Evolutionary conservation across 2,888 invertebrate species (phyloP).

Genomic region (Suillia variegata): DNA sequence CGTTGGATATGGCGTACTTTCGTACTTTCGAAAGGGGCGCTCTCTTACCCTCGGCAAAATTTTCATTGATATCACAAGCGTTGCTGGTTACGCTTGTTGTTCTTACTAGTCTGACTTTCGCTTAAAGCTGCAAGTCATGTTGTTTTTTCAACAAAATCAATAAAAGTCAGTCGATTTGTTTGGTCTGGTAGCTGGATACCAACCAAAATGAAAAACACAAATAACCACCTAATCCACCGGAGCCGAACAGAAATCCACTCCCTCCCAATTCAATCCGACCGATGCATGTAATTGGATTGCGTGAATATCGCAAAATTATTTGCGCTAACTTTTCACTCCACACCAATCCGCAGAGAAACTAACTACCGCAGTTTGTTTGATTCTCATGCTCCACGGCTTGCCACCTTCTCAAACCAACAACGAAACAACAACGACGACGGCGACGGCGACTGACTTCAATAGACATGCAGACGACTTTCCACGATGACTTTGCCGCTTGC

Average conservation of each 20-base stretch:
- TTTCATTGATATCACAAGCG: not conserved
- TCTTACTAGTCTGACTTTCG: not conserved
- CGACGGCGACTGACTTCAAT: not conserved
- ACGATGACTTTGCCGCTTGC: not conserved
- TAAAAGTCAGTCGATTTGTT: not conserved
- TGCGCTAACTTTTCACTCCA: not conserved
- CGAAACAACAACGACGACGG: not conserved
- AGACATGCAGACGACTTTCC: too few species aligned
- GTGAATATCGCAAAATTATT: constrained; percentile 7
- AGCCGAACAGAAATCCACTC: not conserved
- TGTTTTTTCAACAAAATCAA: not conserved
- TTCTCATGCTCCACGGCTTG: not conserved
- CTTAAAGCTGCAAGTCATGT: not conserved
- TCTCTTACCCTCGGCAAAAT: too few species aligned
- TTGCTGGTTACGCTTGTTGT: not conserved
- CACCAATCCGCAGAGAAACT: too few species aligned
- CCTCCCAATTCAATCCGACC: not conserved
- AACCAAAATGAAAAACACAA: too few species aligned
- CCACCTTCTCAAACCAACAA: not conserved
- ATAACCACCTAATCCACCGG: not conserved
- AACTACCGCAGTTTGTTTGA: too few species aligned
- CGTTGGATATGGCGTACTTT: too few species aligned
- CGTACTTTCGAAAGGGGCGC: too few species aligned
- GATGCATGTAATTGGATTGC: constrained; percentile 13
- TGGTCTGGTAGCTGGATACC: not conserved